Conservation (phyloP, 2,113 vertebrate genomes). For the Pedetes capensis region DNA sequence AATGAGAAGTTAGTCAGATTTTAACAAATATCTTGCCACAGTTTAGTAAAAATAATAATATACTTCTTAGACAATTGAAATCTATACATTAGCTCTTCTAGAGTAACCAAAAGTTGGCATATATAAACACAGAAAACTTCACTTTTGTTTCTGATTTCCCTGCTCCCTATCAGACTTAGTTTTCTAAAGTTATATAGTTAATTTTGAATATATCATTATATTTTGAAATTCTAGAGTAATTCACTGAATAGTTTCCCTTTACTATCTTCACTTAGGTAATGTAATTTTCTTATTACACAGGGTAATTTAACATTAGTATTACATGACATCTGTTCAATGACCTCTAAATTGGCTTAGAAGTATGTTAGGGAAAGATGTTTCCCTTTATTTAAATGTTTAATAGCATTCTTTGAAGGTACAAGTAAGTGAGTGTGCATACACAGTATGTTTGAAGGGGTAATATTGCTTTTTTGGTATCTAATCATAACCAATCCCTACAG, state of each 20-base stretch:
- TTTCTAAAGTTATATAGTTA: constrained; percentile 40
- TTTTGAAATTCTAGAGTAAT: constrained; percentile 69
- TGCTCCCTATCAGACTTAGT: constrained; percentile 31
- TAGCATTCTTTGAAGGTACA: constrained; percentile 24
- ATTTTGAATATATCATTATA: constrained; percentile 56
- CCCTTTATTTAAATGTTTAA: constrained; percentile 63
- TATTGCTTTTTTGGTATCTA: background rate
- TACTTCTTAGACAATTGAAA: constrained; percentile 36
- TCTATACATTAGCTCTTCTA: background rate
- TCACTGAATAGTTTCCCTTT: constrained; percentile 59
- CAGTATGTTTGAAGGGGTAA: background rate
- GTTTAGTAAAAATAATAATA: constrained; percentile 57
- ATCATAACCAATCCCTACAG: background rate
- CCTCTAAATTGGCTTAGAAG: constrained; percentile 68
- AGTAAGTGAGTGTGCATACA: constrained; percentile 8
- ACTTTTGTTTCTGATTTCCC: constrained; percentile 25
- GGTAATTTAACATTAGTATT: constrained; percentile 72
- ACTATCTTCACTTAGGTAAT: constrained; percentile 66
- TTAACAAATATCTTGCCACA: constrained; percentile 44
- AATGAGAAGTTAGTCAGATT: constrained; percentile 66
- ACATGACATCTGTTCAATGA: constrained; percentile 52
- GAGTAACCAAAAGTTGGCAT: background rate
- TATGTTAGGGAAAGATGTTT: background rate
- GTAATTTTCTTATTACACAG: constrained; percentile 47
- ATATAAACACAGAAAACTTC: constrained; percentile 45